Base-by-base conservation (phyloP, 2,797 vertebrate species). In the Pipistrellus pygmaeus region DNA sequence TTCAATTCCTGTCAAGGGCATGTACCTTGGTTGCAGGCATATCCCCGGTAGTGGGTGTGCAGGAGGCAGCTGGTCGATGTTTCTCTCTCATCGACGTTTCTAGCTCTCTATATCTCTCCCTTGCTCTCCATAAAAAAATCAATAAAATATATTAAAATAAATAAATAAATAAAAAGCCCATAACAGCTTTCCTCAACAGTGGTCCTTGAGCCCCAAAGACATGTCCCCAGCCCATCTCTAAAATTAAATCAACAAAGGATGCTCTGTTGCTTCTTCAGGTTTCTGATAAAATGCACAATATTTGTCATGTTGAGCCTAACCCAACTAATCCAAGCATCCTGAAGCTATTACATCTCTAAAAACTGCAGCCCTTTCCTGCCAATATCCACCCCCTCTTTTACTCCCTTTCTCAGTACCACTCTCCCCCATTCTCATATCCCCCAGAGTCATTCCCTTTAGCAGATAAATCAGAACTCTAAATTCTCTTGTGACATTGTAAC, bases 401-500 rank as follows among this genome's bases (percentile, higher is more conserved):
- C 11, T 62, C 68, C 73, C 62, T 90, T 94, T 73, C 55, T 53
- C 80, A 72, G 78, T 76, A 38, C 57, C 69, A 71, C 44, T 76
- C 77, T 94, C 53, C 32, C 1, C 0, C 81, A 93, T 68, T 68
- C 94, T 85, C 93, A 94, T 95, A 69, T 94, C 90, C 81, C 95
- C 92, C 83, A 80, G 87, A 97, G 93, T 94, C 93, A 97, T 93
- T 97, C 96, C 95, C 94, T 97, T 96, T 93, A 95, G 95, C 77
- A 83, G 93, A 97, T 97, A 98, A 98, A 98, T 94, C 95, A 96
- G 91, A 96, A 78, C 93, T 98, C 96, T 80, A 77, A 97, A 97
- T 97, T 97, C 95, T 94, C 96, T 96, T 96, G 88, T 97, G 97
- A 97, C 97, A 94, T 91, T 95, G 60, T 97, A 98, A 98, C 95